Evolutionary conservation across 2,797 vertebrate genomes (phyloP), one percentile per base, ranked within the genome.

Genomic region (Enteromius viviparus): DNA sequence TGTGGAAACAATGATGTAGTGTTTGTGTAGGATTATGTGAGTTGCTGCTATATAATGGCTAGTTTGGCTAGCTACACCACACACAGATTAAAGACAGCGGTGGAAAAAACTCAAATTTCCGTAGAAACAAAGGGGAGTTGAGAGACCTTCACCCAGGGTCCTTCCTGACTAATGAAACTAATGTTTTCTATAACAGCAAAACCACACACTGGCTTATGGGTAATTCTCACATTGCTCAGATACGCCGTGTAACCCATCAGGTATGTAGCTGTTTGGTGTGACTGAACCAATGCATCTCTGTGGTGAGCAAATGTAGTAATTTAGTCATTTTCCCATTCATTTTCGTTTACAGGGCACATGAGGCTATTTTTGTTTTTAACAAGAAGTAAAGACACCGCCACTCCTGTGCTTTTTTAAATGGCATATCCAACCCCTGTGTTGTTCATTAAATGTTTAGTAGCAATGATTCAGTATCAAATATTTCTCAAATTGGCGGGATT

Each of bases 241-340:
- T 55, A 2, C 4, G 10, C 23, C 1, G 2, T 70, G 65, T 69
- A 83, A 83, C 12, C 26, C 37, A 60, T 47, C 21, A 70, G 65
- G 47, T 82, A 76, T 82, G 81, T 82, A 7, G 23, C 49, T 45
- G 60, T 76, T 82, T 68, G 72, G 47, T 76, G 80, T 29, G 71
- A 82, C 62, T 82, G 34, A 60, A 68, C n/a, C 62, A 23, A 21
- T 21, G 60, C 45, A 75, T 37, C 70, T 51, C 42, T 82, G 70
- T 65, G 58, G 80, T 65, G 58, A 65, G 58, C 69, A 19, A 75
- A 82, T 81, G 29, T 34, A 81, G 69, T 72, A n/a, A 75, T 68
- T 66, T 75, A 66, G 45, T 51, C 21, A 75, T 40, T 68, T 81
- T 51, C 23, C 49, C 62, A 76, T 72, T 49, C 4, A 23, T 64